phyloP scores from a whole-genome alignment of 92 coral and sea anemone genomes.

The Palythoa grandis region DNA sequence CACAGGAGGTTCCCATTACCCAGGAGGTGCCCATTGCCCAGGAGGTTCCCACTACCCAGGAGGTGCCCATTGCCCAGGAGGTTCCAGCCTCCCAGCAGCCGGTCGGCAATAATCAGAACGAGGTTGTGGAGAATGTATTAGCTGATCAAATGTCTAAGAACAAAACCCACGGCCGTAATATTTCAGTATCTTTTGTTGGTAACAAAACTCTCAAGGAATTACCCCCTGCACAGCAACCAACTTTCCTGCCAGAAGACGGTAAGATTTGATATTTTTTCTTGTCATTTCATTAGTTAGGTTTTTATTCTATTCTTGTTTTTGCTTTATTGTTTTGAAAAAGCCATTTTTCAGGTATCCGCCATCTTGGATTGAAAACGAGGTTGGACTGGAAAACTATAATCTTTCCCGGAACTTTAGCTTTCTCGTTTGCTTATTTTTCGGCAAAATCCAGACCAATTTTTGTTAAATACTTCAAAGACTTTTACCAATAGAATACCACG shows the following conservation, averaged over 20 bases:
- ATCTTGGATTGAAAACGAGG: too few species aligned
- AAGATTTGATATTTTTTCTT: neutral
- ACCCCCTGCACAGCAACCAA: conserved; percentile 30
- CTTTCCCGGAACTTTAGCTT: too few species aligned
- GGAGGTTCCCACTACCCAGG: conserved; percentile 38
- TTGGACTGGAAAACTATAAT: too few species aligned
- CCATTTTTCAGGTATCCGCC: too few species aligned
- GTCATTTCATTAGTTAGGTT: neutral
- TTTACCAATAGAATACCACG: too few species aligned
- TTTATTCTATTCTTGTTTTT: too few species aligned
- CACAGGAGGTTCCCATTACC: conserved; percentile 36
- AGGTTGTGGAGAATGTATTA: conserved; percentile 35
- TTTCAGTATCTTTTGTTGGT: conserved; percentile 59
- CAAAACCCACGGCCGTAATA: conserved; percentile 16
- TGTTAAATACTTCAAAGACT: too few species aligned
- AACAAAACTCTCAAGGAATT: conserved; percentile 21
- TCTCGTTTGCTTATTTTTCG: too few species aligned
- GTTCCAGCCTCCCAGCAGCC: conserved; percentile 26
- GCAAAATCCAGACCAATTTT: too few species aligned
- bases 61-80: conserved; percentile 53
- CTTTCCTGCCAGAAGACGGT: conserved; percentile 34
- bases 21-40: conserved; percentile 56
- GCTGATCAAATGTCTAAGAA: neutral
- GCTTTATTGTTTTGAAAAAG: too few species aligned
- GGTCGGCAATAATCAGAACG: conserved; percentile 40